Evolutionary conservation across 2,888 invertebrate genomes (phyloP).

Genomic region (Hybos culiciformis): DNA sequence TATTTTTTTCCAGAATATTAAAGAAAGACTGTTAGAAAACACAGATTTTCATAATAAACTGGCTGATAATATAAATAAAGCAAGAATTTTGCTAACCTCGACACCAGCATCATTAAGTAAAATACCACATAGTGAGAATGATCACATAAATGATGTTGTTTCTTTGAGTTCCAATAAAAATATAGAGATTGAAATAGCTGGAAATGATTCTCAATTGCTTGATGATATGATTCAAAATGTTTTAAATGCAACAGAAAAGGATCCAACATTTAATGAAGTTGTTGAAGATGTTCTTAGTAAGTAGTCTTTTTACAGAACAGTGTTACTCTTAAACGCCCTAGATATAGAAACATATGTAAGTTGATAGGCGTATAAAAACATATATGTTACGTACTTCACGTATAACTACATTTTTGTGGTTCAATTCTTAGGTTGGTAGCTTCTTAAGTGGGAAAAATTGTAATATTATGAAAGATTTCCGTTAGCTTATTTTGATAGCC

Average conservation of each 20-base stretch:
- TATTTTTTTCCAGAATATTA: no score
- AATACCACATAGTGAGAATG: neutral
- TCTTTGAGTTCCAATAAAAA: neutral
- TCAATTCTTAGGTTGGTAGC: no score
- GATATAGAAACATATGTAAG: no score
- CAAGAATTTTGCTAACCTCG: slow-evolving; percentile 7
- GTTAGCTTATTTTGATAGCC: no score
- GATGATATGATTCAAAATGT: slow-evolving; percentile 29
- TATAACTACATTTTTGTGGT: no score
- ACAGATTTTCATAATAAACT: slow-evolving; percentile 25
- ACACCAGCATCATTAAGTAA: neutral
- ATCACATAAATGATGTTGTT: neutral
- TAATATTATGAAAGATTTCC: no score
- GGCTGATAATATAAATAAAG: slow-evolving; percentile 28
- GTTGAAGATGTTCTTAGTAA: slow-evolving; percentile 25
- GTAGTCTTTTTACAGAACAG: neutral
- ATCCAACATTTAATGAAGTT: slow-evolving; percentile 29
- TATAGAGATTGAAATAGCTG: neutral
- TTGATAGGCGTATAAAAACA: no score
- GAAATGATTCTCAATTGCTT: slow-evolving; percentile 17
- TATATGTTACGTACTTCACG: no score
- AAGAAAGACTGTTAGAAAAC: slow-evolving; percentile 27
- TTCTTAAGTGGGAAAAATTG: no score
- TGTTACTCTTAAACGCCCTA: no score
- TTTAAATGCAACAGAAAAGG: slow-evolving; percentile 28